Conservation (phyloP, 2,797 vertebrate species). For the Argentina silus region DNA sequence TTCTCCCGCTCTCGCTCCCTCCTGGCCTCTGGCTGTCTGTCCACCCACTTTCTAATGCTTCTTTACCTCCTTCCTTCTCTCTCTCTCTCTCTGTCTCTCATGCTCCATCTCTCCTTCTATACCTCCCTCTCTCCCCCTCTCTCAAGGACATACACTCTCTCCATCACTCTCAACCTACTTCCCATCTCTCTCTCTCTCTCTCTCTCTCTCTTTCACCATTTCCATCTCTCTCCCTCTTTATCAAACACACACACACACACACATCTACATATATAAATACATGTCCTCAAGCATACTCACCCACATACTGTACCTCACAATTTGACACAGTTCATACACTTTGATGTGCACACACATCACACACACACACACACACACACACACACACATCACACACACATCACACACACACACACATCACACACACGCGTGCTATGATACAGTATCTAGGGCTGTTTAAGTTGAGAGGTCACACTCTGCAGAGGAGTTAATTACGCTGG, state of each 20-base stretch:
- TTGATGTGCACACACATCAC: slow-evolving; percentile 3
- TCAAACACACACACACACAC: slow-evolving; percentile 25
- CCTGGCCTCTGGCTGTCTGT: slow-evolving; percentile 6
- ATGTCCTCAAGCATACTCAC: background rate
- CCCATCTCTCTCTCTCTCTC: too few relatives aligned
- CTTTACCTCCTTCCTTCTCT: background rate
- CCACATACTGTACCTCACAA: background rate
- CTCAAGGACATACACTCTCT: background rate
- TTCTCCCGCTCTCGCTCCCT: slow-evolving; percentile 36
- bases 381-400: slow-evolving; percentile 1
- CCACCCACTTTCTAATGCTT: background rate
- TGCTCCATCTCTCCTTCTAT: background rate
- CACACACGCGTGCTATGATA: too few relatives aligned
- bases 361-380: slow-evolving; percentile 2
- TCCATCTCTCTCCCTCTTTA: slow-evolving; percentile 19
- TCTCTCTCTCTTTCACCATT: slow-evolving; percentile 34
- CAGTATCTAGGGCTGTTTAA: slow-evolving; percentile 37
- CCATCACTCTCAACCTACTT: background rate
- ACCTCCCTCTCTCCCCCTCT: background rate
- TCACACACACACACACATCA: slow-evolving; percentile 1
- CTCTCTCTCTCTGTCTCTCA: slow-evolving; percentile 15
- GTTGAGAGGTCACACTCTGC: slow-evolving; percentile 50
- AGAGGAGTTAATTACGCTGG: slow-evolving; percentile 79
- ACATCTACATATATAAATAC: background rate
- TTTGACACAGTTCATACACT: slow-evolving; percentile 4